Evolutionary conservation across 2,888 invertebrate species (phyloP).

Genomic region (Sphinx pinastri): DNA sequence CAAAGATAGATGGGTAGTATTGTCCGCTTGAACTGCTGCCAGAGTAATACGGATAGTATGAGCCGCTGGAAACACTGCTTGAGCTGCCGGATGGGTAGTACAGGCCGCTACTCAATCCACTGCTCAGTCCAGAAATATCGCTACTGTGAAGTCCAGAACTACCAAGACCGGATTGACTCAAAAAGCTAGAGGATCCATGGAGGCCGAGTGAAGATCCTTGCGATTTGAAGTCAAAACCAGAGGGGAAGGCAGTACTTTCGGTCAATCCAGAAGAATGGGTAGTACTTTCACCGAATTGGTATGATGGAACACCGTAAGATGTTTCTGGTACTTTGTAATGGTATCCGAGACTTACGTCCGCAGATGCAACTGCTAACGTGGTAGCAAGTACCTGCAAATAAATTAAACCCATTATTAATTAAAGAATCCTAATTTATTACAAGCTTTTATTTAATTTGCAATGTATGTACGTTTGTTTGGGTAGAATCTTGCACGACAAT

Average conservation of each 20-base stretch:
- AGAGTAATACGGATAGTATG: slow-evolving; percentile 2
- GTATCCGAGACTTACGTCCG: slow-evolving; percentile 68
- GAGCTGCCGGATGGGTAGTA: slow-evolving; percentile 10
- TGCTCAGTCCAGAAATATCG: background rate
- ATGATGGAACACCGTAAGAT: slow-evolving; percentile 69
- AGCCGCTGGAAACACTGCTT: slow-evolving; percentile 9
- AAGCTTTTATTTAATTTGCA: no score
- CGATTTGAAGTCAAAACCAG: slow-evolving; percentile 23
- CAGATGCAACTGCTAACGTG: slow-evolving; percentile 58
- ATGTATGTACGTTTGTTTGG: no score
- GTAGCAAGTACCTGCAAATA: slow-evolving; percentile 64
- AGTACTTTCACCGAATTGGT: slow-evolving; percentile 48
- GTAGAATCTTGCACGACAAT: no score
- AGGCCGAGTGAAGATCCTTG: slow-evolving; percentile 35
- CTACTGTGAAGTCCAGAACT: slow-evolving; percentile 29
- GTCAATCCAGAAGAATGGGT: slow-evolving; percentile 38
- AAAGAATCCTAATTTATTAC: no score
- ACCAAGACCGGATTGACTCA: slow-evolving; percentile 29
- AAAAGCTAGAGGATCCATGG: slow-evolving; percentile 36
- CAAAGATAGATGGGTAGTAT: slow-evolving; percentile 32
- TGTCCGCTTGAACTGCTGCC: slow-evolving; percentile 26
- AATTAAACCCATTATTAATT: slow-evolving; percentile 30
- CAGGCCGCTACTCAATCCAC: background rate
- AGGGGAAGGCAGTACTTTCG: slow-evolving; percentile 1
- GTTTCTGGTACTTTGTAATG: slow-evolving; percentile 72